Evolutionary conservation across 2,113 vertebrate species (phyloP).

Genomic region (Pluvianellus socialis): DNA sequence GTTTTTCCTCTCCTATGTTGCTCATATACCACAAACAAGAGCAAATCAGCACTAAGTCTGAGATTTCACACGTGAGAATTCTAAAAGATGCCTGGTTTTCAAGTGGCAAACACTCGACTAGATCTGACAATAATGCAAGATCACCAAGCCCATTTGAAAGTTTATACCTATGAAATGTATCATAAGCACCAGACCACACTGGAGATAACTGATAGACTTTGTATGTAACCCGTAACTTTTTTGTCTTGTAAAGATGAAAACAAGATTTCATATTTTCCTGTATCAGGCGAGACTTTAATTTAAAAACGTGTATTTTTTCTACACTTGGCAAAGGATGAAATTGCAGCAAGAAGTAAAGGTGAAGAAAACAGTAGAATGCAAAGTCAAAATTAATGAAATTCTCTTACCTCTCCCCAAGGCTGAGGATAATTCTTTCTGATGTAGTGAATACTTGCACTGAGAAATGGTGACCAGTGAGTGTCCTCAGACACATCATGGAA

Average conservation of each 20-base stretch:
- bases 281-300: background rate
- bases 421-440: constrained; percentile 74
- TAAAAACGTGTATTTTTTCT: background rate
- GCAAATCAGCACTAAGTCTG: background rate
- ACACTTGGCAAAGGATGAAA: background rate
- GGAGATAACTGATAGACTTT: background rate
- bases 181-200: background rate
- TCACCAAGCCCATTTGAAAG: background rate
- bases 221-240: background rate
- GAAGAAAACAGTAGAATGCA: background rate
- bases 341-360: background rate
- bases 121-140: background rate
- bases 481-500: constrained; percentile 77
- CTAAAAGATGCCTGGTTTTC: background rate
- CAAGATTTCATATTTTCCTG: background rate
- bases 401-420: constrained; percentile 77
- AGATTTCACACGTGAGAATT: background rate
- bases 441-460: constrained; percentile 74
- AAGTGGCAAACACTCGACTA: background rate
- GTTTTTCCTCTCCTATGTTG: background rate
- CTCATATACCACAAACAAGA: background rate
- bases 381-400: background rate
- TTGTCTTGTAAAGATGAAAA: background rate
- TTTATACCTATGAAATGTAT: background rate
- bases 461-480: constrained; percentile 82